Conservation (phyloP, 64 coral and sea anemone species). For the Trachythela sp. region DNA sequence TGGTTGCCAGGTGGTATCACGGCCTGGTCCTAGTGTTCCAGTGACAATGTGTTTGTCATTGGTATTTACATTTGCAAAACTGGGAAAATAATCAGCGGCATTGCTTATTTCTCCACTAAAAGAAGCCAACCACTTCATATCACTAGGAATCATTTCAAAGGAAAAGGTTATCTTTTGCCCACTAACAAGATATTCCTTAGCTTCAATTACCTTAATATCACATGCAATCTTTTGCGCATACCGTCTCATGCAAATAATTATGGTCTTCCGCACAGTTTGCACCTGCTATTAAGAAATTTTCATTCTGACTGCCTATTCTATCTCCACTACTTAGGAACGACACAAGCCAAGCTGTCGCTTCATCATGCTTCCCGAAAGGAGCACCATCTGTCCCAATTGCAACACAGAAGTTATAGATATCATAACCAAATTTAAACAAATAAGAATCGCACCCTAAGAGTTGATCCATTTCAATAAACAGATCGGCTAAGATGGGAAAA, state of each 20-base stretch:
- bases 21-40: slow-evolving; percentile 48
- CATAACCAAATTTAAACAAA: background rate
- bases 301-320: background rate
- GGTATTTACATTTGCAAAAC: background rate
- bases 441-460: background rate
- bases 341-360: background rate
- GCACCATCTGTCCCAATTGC: background rate
- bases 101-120: background rate
- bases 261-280: background rate
- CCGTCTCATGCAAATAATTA: background rate
- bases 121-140: background rate
- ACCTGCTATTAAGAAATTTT: background rate
- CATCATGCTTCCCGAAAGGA: background rate
- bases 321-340: background rate
- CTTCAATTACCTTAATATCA: background rate
- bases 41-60: background rate
- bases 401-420: background rate
- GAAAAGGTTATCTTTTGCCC: background rate
- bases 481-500: background rate
- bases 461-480: background rate
- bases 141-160: background rate
- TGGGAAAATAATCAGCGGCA: background rate
- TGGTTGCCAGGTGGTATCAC: slow-evolving; percentile 53
- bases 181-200: background rate
- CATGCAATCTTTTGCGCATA: background rate